Base-by-base conservation (phyloP, 1,140 invertebrate genomes). In the Drosophila subobscura region DNA sequence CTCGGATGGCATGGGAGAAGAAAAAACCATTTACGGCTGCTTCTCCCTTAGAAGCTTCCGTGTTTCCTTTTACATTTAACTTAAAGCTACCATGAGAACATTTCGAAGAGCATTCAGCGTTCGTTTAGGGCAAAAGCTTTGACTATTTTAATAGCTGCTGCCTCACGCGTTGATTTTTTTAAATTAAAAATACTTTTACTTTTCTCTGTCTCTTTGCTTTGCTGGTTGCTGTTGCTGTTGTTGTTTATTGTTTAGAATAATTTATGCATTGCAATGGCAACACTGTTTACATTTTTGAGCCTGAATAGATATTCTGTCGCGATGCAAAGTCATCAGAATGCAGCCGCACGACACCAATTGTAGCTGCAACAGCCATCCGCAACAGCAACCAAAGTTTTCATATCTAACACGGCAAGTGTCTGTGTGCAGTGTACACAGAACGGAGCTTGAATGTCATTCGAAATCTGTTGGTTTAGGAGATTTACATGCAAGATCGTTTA, bases 181-280 rank as follows among this genome's bases (percentile, higher is more conserved):
- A 56, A 56, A 73, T 64, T 73, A 73, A 73, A 73, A 70, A 64
- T 46, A 71, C 46, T 71, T 51, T 58, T 59, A 59, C 16, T n/a
- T 20, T 71, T 29, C 33, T 20, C 27, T 42, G 51, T 71, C 41
- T 23, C 47, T 8, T 40, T 25, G 16, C 8, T 33, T 42, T 23
- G 29, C 8, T 29, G 1, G 29, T 37, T 37, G 10, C n/a, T n/a
- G n/a, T n/a, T n/a, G n/a, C 10, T 37, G 33, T 37, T 4, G 10
- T 37, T 37, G 33, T 12, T 37, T 37, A 12, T 37, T 12, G 16
- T 14, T 47, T 45, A 53, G 74, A 55, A 74, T 61, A 74, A 83
- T 59, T 74, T 83, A 83, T 83, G 49, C 59, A 70, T 54, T 61
- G 59, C 41, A 44, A 7, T 4, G 10, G 16, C 27, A 1, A 12